Conservation (phyloP, 2,113 vertebrate species). For the Kryptolebias marmoratus region DNA sequence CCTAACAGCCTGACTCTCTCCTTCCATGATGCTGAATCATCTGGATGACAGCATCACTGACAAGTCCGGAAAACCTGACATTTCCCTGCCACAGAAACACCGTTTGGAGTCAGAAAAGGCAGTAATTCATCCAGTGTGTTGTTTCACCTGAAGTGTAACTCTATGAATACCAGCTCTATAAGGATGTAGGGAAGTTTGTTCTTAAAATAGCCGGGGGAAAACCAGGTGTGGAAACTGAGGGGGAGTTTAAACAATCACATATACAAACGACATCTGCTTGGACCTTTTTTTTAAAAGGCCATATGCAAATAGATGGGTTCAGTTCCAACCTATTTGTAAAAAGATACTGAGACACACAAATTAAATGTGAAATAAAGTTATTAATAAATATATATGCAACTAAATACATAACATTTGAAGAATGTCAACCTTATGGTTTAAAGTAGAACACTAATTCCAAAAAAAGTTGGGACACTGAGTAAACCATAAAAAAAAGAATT, state of each 20-base stretch:
- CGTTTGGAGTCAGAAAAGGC: background rate
- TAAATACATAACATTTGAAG: no score
- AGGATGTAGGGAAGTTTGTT: slow-evolving; percentile 26
- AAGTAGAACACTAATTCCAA: no score
- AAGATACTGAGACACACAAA: background rate
- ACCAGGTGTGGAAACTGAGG: slow-evolving; percentile 18
- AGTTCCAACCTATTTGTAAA: background rate
- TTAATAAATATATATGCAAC: no score
- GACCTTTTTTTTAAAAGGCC: slow-evolving; percentile 24
- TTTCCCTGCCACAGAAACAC: slow-evolving; percentile 6
- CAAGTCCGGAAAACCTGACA: background rate
- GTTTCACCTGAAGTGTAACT: background rate
- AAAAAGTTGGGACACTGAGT: no score
- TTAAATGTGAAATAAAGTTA: background rate
- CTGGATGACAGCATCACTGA: background rate
- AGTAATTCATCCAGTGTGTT: background rate
- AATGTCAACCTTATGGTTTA: no score
- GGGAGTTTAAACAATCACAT: slow-evolving; percentile 8
- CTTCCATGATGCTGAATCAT: slow-evolving; percentile 14
- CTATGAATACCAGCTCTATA: slow-evolving; percentile 23
- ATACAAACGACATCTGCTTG: slow-evolving; percentile 6
- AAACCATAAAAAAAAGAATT: no score
- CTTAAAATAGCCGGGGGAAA: slow-evolving; percentile 38
- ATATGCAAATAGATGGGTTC: background rate
- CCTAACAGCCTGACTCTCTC: slow-evolving; percentile 6